Evolutionary conservation across 1,140 invertebrate species (phyloP), one percentile per base, ranked within the genome.

Genomic region (Marisa cornuarietis): DNA sequence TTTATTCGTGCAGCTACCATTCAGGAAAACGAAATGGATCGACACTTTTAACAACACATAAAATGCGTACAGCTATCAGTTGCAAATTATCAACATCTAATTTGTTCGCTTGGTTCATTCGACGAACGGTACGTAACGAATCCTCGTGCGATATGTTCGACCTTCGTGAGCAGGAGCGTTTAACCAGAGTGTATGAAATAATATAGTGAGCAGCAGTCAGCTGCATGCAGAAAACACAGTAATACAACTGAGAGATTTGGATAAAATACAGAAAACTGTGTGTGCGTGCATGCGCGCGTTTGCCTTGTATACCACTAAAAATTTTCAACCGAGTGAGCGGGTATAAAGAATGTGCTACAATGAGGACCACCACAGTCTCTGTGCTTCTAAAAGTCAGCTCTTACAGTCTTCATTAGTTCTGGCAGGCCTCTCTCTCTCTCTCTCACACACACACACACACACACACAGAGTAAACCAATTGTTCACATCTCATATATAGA

Each of bases 91-190:
- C 42, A 65, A 18, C 22, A n/a, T 49, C 13, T 51, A 61, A 31
- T 65, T 63, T 61, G 4, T 63, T 20, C 26, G 22, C 31, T 7
- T 6, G 74, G 24, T 42, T 61, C 20, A 65, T 13, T 9, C 13
- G 62, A 76, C 74, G 61, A 63, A 31, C 74, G 62, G 74, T 76
- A 66, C 58, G 74, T 58, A 14, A 24, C 16, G 42, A 24, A 51
- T 9, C 42, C 49, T 20, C 22, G 49, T 18, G 11, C 18, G 49
- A 18, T 16, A 16, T 22, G 20, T 52, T 31, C 71, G 71, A 73
- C 71, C 71, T 73, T 73, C 8, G 20, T 18, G 10, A 51, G 31
- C 42, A 14, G 3, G 16, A 26, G 16, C 0, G 68, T 71, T n/a
- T 26, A 20, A 16, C 20, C 2, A 71, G 7, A 42, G 31, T 42